These are phyloP conservation scores for Limonius californicus DNA, from an alignment of 1,140 invertebrate species.

Conservation along the genomic window DNA sequence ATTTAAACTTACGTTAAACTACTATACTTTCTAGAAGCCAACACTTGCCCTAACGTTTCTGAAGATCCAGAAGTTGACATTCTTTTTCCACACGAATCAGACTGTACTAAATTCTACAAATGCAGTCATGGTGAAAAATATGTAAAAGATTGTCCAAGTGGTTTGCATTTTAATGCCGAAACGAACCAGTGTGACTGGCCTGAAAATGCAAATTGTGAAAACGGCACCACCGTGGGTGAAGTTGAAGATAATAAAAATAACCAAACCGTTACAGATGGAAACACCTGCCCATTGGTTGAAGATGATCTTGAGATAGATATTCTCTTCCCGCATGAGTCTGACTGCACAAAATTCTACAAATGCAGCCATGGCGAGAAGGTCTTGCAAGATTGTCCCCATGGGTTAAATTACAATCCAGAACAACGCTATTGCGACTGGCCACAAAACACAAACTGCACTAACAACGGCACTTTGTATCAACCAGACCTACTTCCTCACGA, in stretches of 20 bases:
- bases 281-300: constrained; percentile 3
- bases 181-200: constrained; percentile 24
- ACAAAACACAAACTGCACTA: constrained; percentile 26
- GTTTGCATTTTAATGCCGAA: constrained; percentile 51
- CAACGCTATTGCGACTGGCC: constrained; percentile 24
- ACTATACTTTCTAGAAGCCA: no score
- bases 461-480: no score
- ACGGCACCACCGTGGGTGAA: background rate
- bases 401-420: constrained; percentile 25
- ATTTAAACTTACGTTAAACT: no score
- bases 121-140: constrained; percentile 51
- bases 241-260: background rate
- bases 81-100: constrained; percentile 48
- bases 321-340: constrained; percentile 5
- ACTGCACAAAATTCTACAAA: constrained; percentile 28
- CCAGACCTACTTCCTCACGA: no score
- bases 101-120: constrained; percentile 55
- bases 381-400: constrained; percentile 20
- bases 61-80: background rate
- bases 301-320: background rate
- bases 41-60: no score
- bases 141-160: constrained; percentile 47
- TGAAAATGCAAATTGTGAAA: background rate
- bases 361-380: constrained; percentile 22
- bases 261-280: background rate